Evolutionary conservation across 2,797 vertebrate species (phyloP), one percentile per base, ranked within the genome.

Genomic region (Tragelaphus eurycerus): DNA sequence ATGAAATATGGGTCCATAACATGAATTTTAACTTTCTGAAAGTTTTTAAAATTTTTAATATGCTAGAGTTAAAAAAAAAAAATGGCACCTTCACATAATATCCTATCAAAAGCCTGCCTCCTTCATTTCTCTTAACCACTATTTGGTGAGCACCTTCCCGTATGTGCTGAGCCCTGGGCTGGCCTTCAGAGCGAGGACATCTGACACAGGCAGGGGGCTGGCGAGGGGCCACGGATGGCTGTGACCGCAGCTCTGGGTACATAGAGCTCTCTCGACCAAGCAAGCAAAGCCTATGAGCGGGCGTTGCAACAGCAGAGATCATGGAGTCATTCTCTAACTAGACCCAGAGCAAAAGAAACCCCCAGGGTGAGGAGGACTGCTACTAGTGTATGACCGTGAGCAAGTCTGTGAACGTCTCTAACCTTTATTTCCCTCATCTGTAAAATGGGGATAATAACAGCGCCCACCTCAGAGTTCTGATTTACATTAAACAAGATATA

Each of bases 121-220:
- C 38, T 17, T 79, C 82, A 93, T n/a, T 83, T 78, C 62, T 60
- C 59, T 14, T 74, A 78, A 46, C 25, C 21, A 13, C 2, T 8
- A 16, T 21, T 29, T 54, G 25, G 5, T 23, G 29, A 52, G 60
- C 59, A 21, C 38, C 57, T 76, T 50, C n/a, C 25, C 23, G 14
- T n/a, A 0, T 1, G 17, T 43, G 21, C 8, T 3, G 4, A 21
- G 29, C 62, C 62, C 21, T 31, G 4, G 2, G 2, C 4, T 1
- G 52, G 25, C 34, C 62, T 52, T 86, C 48, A 11, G 4, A 31
- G 13, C 50, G 3, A 74, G 59, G 62, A 74, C 59, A 71, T 89
- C 59, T 57, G 71, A 34, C 76, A 31, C 4, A 1, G 19, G 67
- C 29, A 6, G 23, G 48, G 52, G 52, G 14, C 4, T 7, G 43